Percentiles rank a stretch among this genome's conserved stretches.
These are phyloP conservation scores for Lymantria dispar DNA, from an alignment of 2,888 invertebrate species.

Conservation along the genomic window DNA sequence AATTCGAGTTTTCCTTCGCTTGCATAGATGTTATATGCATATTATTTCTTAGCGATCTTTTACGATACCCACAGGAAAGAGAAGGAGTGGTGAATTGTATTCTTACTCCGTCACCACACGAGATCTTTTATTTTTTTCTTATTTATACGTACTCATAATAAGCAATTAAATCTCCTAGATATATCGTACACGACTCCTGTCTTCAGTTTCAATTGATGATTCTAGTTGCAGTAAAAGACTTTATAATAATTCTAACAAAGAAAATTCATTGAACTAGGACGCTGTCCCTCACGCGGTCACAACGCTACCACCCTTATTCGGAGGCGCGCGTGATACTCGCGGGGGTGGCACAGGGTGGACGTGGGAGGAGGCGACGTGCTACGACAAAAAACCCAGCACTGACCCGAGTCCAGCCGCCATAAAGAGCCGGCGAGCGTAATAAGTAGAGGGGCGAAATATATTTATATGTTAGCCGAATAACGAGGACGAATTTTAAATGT, in stretches of 20 bases:
- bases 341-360: conserved; percentile 37
- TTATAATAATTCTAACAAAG: not conserved
- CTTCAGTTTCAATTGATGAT: too few relatives aligned
- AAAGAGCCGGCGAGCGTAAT: conserved; percentile 67
- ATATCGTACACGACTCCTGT: too few relatives aligned
- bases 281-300: conserved; percentile 28
- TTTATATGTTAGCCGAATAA: conserved; percentile 8
- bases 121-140: too few relatives aligned
- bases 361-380: conserved; percentile 56
- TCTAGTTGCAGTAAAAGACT: not conserved
- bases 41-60: too few relatives aligned
- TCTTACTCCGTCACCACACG: too few relatives aligned
- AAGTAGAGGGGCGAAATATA: conserved; percentile 35
- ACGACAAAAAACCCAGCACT: conserved; percentile 71
- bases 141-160: too few relatives aligned
- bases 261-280: conserved; percentile 14
- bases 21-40: too few relatives aligned
- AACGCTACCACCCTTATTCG: conserved; percentile 50
- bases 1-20: too few relatives aligned
- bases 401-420: conserved; percentile 68
- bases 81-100: too few relatives aligned
- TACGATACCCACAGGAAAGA: too few relatives aligned
- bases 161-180: too few relatives aligned
- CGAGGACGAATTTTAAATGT: conserved; percentile 14
- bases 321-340: conserved; percentile 57